Evolutionary conservation across 2,113 vertebrate species (phyloP).

Genomic region (Brachyhypopomus occidentalis): DNA sequence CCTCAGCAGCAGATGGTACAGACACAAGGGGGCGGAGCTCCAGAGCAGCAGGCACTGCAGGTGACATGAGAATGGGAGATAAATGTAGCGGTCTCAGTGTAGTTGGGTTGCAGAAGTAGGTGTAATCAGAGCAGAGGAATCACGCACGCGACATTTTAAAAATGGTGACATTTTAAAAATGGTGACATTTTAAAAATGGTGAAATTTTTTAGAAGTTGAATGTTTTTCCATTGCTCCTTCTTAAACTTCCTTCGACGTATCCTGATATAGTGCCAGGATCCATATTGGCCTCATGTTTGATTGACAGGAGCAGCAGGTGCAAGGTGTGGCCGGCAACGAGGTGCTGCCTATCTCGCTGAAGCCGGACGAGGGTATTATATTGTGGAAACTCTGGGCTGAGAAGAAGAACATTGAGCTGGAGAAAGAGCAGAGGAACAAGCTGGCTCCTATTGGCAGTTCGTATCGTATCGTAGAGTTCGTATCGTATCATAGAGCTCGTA

Average conservation of each 20-base stretch:
- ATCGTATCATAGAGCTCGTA: no score
- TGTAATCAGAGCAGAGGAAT: no score
- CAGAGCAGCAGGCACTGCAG: slow-evolving; percentile 89
- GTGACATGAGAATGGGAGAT: slow-evolving; percentile 59
- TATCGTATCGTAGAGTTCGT: neutral
- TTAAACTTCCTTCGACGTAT: neutral
- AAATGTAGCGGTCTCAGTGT: no score
- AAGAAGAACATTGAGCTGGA: slow-evolving; percentile 92
- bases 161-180: no score
- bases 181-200: no score
- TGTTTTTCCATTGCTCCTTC: no score
- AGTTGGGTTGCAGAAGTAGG: no score
- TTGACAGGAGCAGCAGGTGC: slow-evolving; percentile 9
- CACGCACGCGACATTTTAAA: no score
- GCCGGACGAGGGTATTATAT: slow-evolving; percentile 93
- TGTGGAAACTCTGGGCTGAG: slow-evolving; percentile 95
- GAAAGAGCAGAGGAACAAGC: slow-evolving; percentile 83
- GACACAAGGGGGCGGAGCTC: slow-evolving; percentile 74
- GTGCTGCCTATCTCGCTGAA: slow-evolving; percentile 72
- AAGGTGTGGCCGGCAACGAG: neutral
- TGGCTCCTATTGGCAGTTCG: slow-evolving; percentile 96
- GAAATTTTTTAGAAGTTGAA: no score
- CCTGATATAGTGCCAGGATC: neutral
- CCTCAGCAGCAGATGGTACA: slow-evolving; percentile 79
- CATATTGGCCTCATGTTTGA: neutral